Conservation (phyloP, 2,797 vertebrate genomes). For the Bradypus variegatus region DNA sequence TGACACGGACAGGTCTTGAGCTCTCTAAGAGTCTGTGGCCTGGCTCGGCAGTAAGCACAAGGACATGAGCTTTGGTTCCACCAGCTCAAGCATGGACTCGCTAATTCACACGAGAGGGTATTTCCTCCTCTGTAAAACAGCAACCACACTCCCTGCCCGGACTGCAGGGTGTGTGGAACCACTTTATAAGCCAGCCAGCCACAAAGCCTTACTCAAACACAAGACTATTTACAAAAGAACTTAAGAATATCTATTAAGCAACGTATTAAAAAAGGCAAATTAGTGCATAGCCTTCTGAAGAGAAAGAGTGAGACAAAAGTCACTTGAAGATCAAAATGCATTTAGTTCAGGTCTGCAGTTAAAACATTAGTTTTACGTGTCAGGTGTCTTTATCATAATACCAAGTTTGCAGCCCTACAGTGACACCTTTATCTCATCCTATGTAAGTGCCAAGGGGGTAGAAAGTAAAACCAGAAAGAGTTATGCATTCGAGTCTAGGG, state of each 20-base stretch:
- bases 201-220: conserved; percentile 8
- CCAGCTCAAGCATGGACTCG: background rate
- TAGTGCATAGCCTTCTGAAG: background rate
- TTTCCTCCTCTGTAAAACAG: background rate
- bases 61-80: fast-evolving
- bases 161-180: background rate
- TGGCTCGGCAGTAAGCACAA: background rate
- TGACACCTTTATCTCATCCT: background rate
- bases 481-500: background rate
- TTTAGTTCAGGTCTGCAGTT: background rate
- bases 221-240: conserved; percentile 6
- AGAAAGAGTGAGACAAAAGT: background rate
- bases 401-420: background rate
- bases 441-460: background rate
- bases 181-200: background rate
- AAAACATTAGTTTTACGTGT: background rate
- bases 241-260: conserved; percentile 19
- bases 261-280: conserved; percentile 1
- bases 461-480: background rate
- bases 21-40: background rate
- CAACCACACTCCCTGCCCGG: background rate
- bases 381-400: background rate
- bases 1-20: background rate
- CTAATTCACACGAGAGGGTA: too few relatives aligned
- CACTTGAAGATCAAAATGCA: background rate